Conservation (phyloP, 2,113 vertebrate species). For the Rhinolophus sinicus region DNA sequence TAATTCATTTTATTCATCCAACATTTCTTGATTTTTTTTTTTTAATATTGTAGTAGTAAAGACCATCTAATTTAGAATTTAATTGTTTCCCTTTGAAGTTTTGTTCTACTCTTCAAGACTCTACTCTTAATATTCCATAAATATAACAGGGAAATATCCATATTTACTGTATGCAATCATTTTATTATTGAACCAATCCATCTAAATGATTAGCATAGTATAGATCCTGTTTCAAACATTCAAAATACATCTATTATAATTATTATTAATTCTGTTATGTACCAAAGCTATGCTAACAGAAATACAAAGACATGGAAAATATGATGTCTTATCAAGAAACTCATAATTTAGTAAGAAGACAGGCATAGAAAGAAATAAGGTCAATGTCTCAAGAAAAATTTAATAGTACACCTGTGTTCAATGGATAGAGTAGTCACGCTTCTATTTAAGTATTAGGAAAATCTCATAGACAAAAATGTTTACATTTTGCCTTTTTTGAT, state of each 20-base stretch:
- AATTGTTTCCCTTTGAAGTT: not conserved
- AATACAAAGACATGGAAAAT: not conserved
- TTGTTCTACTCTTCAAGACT: not conserved
- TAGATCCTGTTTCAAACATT: not conserved
- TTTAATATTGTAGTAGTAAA: not conserved
- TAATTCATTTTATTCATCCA: not conserved
- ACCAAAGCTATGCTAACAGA: not conserved
- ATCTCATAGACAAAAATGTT: not conserved
- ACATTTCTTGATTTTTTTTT: not conserved
- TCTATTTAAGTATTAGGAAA: not conserved
- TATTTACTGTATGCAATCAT: not conserved
- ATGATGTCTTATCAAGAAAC: not conserved
- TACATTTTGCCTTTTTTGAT: not conserved
- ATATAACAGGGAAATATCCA: not conserved
- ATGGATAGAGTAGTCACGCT: not conserved
- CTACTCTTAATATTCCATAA: not conserved
- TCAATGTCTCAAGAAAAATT: not conserved
- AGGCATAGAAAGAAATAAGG: not conserved
- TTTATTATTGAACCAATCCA: not conserved
- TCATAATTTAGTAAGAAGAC: not conserved
- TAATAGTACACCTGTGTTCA: not conserved
- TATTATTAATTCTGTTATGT: not conserved
- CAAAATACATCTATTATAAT: not conserved
- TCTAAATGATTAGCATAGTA: not conserved
- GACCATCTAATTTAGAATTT: not conserved